phyloP scores from a whole-genome alignment of 2,113 vertebrate species.

The Numida meleagris region DNA sequence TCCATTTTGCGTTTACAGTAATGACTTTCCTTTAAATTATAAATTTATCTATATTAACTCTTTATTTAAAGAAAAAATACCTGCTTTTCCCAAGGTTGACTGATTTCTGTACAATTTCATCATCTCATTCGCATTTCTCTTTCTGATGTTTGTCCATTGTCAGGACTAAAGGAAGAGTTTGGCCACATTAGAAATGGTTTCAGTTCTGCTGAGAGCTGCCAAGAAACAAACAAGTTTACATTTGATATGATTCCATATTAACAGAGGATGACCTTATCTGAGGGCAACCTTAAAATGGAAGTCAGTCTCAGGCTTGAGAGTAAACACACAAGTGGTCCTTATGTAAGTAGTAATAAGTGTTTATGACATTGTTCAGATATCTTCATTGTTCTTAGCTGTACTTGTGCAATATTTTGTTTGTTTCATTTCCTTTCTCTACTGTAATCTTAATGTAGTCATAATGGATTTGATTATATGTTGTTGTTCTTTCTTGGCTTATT shows the following conservation, averaged over 20 bases:
- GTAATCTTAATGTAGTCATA: conserved; percentile 53
- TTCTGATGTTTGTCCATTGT: background rate
- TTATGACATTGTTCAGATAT: conserved; percentile 52
- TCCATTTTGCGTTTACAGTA: background rate
- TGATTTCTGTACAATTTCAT: background rate
- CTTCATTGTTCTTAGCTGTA: conserved; percentile 43
- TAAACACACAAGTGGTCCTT: conserved; percentile 47
- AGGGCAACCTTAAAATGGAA: conserved; percentile 58
- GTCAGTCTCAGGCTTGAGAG: conserved; percentile 11
- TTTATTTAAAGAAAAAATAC: background rate
- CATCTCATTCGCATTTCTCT: background rate
- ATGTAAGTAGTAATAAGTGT: conserved; percentile 59
- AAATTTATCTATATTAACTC: background rate
- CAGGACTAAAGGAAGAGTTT: background rate
- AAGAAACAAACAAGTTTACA: background rate
- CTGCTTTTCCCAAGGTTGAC: background rate
- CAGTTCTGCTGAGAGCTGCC: background rate
- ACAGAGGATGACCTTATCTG: conserved; percentile 42
- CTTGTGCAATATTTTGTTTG: conserved; percentile 56
- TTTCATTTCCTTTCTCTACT: conserved; percentile 61
- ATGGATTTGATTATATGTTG: conserved; percentile 56
- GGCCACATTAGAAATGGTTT: background rate
- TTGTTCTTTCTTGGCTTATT: conserved; percentile 50
- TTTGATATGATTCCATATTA: conserved; percentile 18
- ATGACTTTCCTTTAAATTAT: background rate